Evolutionary conservation across 2,113 vertebrate species (phyloP), one percentile per base, ranked within the genome.

Genomic region (Macaca nemestrina): DNA sequence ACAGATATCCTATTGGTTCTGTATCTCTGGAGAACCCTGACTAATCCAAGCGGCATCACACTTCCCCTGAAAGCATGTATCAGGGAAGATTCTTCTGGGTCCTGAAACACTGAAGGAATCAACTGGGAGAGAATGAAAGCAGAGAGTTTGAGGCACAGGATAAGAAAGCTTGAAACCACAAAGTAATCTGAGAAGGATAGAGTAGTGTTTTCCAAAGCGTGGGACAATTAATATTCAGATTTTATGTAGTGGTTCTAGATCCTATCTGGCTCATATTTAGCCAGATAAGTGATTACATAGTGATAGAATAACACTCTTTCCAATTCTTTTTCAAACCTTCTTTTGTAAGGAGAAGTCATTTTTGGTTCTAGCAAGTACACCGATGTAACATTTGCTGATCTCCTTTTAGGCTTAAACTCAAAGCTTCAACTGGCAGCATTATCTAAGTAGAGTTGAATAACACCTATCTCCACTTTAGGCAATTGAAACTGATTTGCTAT

Each of bases 121-220:
- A 48, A n/a, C 45, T 40, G 12, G 17, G 5, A 59, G 16, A 85
- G 10, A 92, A 35, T 17, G 35, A 81, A 72, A 86, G 48, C 38
- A 48, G 13, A 64, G 18, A 10, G 68, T 14, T 76, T 90, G 43
- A 61, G 61, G 55, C 30, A 40, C 25, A 88, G 13, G 92, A 76
- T 57, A 92, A 82, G 64, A 70, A 86, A 68, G 40, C 45, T 50
- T 27, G 17, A 67, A 64, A 79, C 25, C 23, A 43, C 30, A 61
- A 76, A 45, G 73, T 11, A 38, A 4, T 84, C 82, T 93, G 45
- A 70, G 52, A 85, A 81, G 17, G 25, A n/a, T 61, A 30, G 40
- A 94, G 18, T 48, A 43, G 30, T 88, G 25, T 90, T 95, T 93
- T 10, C 30, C 76, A 90, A 87, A 96, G 45, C 48, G n/a, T 57